phyloP scores from a whole-genome alignment of 2,797 vertebrate genomes.

The Menidia menidia region DNA sequence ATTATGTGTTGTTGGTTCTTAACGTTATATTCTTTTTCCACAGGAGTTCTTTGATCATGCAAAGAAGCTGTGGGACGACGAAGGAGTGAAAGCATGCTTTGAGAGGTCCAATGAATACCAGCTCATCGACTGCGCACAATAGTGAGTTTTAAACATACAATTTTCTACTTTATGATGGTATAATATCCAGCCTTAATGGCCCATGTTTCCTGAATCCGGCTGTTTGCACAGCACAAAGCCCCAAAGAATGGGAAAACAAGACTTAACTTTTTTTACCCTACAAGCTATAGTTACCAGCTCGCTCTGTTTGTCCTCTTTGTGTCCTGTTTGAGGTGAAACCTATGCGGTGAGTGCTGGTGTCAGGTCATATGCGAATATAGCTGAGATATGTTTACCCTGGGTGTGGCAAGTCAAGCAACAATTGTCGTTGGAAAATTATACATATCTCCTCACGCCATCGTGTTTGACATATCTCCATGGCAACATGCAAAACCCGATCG shows the following conservation, averaged over 20 bases:
- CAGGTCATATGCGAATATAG: constrained; percentile 63
- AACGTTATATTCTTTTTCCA: constrained; percentile 14
- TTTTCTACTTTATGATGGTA: background rate
- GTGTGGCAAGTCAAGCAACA: constrained; percentile 66
- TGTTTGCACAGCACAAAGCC: constrained; percentile 7
- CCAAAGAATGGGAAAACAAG: constrained; percentile 9
- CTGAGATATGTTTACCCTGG: constrained; percentile 74
- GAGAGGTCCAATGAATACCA: constrained; percentile 99
- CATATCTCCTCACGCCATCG: constrained; percentile 35
- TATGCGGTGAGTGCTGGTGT: constrained; percentile 52
- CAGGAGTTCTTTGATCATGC: constrained; percentile 99
- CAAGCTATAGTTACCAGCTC: constrained; percentile 27
- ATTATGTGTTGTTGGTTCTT: constrained; percentile 2
- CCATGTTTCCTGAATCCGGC: background rate
- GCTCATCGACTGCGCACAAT: constrained; percentile 98
- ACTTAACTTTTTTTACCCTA: constrained; percentile 26
- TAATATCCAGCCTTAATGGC: background rate
- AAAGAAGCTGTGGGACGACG: constrained; percentile 99
- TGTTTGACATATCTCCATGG: constrained; percentile 56
- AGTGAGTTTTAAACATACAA: constrained; percentile 86
- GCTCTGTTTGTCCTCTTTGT: constrained; percentile 31
- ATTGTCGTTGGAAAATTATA: constrained; percentile 58
- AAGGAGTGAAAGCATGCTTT: constrained; percentile 97
- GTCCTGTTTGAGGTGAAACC: constrained; percentile 49
- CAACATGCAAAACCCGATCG: constrained; percentile 55